Base-by-base conservation (phyloP, 2,888 invertebrate genomes). In the Apotomis turbidana region DNA sequence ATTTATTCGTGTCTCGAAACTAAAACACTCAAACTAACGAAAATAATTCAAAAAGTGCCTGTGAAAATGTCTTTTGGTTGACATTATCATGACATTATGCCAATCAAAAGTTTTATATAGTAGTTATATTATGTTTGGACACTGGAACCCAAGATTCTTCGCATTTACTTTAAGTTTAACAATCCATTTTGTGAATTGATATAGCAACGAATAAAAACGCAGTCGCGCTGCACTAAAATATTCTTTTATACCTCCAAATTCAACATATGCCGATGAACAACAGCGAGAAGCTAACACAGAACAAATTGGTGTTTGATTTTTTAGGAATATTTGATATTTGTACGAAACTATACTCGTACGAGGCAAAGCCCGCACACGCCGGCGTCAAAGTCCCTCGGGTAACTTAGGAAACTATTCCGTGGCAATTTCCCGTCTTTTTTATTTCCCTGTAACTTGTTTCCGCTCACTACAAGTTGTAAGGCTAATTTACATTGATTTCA, bases 401-500 rank as follows among this genome's bases (percentile, higher is more conserved):
- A 67, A 71, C 61, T 71, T 61, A 27, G 55, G 44, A 55, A 67
- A 71, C 71, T 71, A 67, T 71, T 71, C 64, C 38, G 60, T 49
- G 59, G 67, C 55, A 27, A 52, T 71, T 67, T 52, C 52, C 61
- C 46, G n/a, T 62, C 52, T 9, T 57, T 67, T 71, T 71, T 71
- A 68, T 71, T 68, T 71, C 67, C 15, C 60, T 67, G 61, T 62
- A 68, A 68, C 71, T 71, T 66, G 71, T 71, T 68, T 58, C 67
- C 62, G 44, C 71, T 68, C 13, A 57, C 71, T 62, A 67, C 57
- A 68, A 68, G 61, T 71, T 71, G 71, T 71, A 58, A 68, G 67
- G 61, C 57, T 68, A 58, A 71, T 71, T 68, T 71, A 68, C 68
- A 71, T 71, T 58, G 68, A 67, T 68, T 71, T 68, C 60, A 36